Evolutionary conservation across 2,797 vertebrate species (phyloP).

Genomic region (Sphenopsis melanotis): DNA sequence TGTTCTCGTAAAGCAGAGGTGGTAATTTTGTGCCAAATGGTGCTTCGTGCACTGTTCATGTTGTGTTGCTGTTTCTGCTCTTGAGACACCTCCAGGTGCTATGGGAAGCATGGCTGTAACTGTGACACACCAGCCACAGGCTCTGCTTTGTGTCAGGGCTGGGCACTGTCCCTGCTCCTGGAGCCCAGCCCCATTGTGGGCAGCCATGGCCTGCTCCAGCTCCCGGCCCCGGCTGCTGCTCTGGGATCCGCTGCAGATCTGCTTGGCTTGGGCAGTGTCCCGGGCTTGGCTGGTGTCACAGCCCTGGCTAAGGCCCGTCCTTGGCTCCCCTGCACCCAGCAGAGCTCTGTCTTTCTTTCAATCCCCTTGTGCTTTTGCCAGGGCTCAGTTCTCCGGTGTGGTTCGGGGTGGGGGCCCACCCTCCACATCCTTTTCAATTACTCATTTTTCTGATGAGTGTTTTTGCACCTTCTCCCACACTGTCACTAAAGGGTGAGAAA

Average conservation of each 20-base stretch:
- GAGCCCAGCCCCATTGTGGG: neutral
- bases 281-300: no score
- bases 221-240: neutral
- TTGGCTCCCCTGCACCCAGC: neutral
- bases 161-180: neutral
- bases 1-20: neutral
- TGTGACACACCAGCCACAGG: neutral
- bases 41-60: neutral
- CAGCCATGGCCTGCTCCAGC: neutral
- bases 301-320: neutral
- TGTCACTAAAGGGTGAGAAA: neutral
- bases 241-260: neutral
- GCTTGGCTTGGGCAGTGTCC: accelerated
- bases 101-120: neutral
- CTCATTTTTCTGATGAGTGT: neutral
- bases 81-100: neutral
- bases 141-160: neutral
- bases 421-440: neutral
- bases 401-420: neutral
- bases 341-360: neutral
- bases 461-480: neutral
- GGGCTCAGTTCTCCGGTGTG: accelerated
- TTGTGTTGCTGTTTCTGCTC: neutral
- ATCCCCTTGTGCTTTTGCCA: accelerated
- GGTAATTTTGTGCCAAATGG: neutral